Evolutionary conservation across 1,140 invertebrate species (phyloP).

Genomic region (Himalopsyche phryganea): DNA sequence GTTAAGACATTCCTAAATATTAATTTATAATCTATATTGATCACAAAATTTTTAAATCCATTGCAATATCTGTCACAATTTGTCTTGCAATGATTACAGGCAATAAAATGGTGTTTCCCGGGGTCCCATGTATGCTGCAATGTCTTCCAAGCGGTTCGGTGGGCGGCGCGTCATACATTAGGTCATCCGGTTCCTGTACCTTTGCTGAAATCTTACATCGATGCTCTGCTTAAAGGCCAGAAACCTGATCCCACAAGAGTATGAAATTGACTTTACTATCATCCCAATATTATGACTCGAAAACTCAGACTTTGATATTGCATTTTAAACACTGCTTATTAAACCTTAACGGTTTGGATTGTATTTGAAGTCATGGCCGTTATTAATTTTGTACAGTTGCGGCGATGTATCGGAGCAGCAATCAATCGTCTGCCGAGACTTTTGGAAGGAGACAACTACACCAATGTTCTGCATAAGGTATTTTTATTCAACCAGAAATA

Average conservation of each 20-base stretch:
- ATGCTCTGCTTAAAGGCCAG: conserved; percentile 26
- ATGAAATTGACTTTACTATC: too few species aligned
- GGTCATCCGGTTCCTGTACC: conserved; percentile 22
- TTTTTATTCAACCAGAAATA: too few species aligned
- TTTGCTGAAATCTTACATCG: conserved; percentile 16
- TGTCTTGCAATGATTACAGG: conserved; percentile 11
- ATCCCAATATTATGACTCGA: too few species aligned
- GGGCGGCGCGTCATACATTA: conserved; percentile 33
- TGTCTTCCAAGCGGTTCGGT: conserved; percentile 45
- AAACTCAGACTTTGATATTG: too few species aligned
- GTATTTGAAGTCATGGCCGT: too few species aligned
- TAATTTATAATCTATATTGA: too few species aligned
- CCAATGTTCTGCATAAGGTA: conserved; percentile 49
- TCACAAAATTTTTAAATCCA: too few species aligned
- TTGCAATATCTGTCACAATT: too few species aligned
- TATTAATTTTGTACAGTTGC: conserved; percentile 17
- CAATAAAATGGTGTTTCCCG: conserved; percentile 38
- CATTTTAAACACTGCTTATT: too few species aligned
- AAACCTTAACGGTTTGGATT: too few species aligned
- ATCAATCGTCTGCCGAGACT: conserved; percentile 37
- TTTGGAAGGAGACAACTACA: conserved; percentile 46
- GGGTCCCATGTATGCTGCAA: conserved; percentile 45
- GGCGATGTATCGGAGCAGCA: conserved; percentile 13
- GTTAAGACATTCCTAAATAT: conserved; percentile 29
- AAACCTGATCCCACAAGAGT: conserved; percentile 21